Percentiles rank a stretch among this genome's conserved stretches.
Evolutionary conservation across 2,888 invertebrate species (phyloP).

Genomic region (Andrena dorsata): DNA sequence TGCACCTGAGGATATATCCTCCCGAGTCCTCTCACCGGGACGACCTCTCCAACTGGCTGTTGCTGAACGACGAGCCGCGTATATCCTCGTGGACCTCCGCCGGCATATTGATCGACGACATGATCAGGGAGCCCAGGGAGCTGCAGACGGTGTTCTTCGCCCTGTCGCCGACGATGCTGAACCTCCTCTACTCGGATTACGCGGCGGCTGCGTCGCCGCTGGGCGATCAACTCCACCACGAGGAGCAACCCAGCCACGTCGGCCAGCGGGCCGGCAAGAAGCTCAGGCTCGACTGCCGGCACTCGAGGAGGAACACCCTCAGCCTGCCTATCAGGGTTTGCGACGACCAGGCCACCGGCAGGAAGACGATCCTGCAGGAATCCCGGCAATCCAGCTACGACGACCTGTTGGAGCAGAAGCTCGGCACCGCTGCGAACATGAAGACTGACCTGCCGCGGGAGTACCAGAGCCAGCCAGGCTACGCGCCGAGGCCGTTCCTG

Average conservation of each 20-base stretch:
- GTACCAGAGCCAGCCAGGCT: conserved; percentile 38
- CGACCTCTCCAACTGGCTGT: conserved; percentile 77
- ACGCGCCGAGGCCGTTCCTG: conserved; percentile 66
- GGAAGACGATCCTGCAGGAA: conserved; percentile 51
- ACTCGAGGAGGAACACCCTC: conserved; percentile 52
- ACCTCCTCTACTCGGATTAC: conserved; percentile 80
- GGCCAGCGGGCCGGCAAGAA: conserved; percentile 60
- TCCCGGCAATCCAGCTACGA: conserved; percentile 68
- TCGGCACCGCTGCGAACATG: conserved; percentile 54
- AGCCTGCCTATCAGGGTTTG: conserved; percentile 68
- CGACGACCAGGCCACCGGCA: conserved; percentile 64
- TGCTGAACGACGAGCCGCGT: conserved; percentile 73
- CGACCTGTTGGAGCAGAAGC: conserved; percentile 67
- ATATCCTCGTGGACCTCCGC: conserved; percentile 68
- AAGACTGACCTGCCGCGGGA: conserved; percentile 66
- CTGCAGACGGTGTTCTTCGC: conserved; percentile 71
- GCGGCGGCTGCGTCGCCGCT: conserved; percentile 16
- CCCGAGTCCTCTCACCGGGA: conserved; percentile 62
- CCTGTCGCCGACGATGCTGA: conserved; percentile 81
- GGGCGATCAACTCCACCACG: conserved; percentile 61
- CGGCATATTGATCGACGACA: conserved; percentile 66
- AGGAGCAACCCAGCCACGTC: conserved; percentile 52
- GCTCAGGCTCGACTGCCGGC: conserved; percentile 65
- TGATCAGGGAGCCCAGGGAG: conserved; percentile 63
- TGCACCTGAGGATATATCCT: conserved; percentile 70